Evolutionary conservation across 2,797 vertebrate species (phyloP), one percentile per base, ranked within the genome.

Genomic region (Onychomys arenicola): DNA sequence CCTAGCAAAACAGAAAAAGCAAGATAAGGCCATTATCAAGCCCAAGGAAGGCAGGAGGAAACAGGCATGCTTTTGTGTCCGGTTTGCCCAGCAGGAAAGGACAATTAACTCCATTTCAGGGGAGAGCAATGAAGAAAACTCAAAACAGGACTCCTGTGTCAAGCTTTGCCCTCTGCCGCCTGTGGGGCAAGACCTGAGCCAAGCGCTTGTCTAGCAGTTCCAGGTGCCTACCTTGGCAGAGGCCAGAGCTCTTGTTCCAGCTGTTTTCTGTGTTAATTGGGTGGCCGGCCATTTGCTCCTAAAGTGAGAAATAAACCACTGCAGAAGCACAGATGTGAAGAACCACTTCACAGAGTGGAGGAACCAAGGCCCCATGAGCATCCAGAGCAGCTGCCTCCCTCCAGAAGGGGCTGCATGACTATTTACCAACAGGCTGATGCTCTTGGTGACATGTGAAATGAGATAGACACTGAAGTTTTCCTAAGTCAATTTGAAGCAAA

Each of bases 21-120:
- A 93, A 96, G 94, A 86, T 86, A 81, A 96, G 93, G 89, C 78
- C 78, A 92, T 92, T 83, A 76, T 80, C 59, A 90, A 59, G 89
- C 43, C 11, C 34, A 21, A 3, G 63, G 85, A 96, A 49, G 49
- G 85, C 37, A 61, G 83, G 77, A 12, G 65, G 37, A 83, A 96
- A n/a, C 91, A 94, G 37, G 61, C 52, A 61, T 76, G 65, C 73
- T 94, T 97, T 87, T 87, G 32, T 82, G 77, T 95, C 0, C 0
- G 52, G 40, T 90, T 86, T 86, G 61, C 93, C 55, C 27, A 86
- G 92, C 90, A 76, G 37, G 88, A 89, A 96, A 91, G 91, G n/a
- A 90, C 55, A 80, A 87, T 67, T 83, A 80, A 87, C 49, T 82
- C 14, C 57, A 75, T 90, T 94, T 95, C 76, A 78, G 94, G 94